phyloP scores from a whole-genome alignment of 23 tunicate species.

The Ascidia mentula region DNA sequence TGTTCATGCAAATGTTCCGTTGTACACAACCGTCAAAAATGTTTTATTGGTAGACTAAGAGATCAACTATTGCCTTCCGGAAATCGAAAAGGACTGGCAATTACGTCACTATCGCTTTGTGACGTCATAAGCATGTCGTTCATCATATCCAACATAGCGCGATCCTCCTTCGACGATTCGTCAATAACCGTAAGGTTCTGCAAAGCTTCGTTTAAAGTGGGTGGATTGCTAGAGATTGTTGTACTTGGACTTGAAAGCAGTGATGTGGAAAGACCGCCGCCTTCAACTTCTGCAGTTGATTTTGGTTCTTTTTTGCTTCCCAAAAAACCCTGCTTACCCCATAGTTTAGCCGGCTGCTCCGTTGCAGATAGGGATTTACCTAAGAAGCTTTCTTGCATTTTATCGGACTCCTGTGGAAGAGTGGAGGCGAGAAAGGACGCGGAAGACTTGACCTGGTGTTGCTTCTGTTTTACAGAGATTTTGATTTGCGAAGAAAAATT shows the following conservation, averaged over 20 bases:
- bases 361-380: not conserved
- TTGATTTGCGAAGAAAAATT: not conserved
- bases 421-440: slow-evolving; percentile 1
- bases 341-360: not conserved
- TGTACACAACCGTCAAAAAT: too few relatives aligned
- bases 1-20: too few relatives aligned
- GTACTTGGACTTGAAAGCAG: not conserved
- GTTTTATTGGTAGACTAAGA: too few relatives aligned
- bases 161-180: slow-evolving; percentile 12
- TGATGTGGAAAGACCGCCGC: not conserved
- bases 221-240: not conserved
- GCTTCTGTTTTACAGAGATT: not conserved
- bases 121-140: slow-evolving; percentile 22
- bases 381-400: not conserved
- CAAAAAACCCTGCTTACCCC: slow-evolving; percentile 5
- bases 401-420: not conserved
- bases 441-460: not conserved
- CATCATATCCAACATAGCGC: slow-evolving; percentile 4
- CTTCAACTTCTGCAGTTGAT: not conserved
- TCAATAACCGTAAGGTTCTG: not conserved
- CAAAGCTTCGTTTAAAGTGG: not conserved
- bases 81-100: not conserved
- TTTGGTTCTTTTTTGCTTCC: not conserved
- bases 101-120: slow-evolving; percentile 12
- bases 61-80: not conserved